Percentiles rank a stretch among this genome's conserved stretches.
Evolutionary conservation across 2,888 invertebrate genomes (phyloP).

Genomic region (Bibio marci): DNA sequence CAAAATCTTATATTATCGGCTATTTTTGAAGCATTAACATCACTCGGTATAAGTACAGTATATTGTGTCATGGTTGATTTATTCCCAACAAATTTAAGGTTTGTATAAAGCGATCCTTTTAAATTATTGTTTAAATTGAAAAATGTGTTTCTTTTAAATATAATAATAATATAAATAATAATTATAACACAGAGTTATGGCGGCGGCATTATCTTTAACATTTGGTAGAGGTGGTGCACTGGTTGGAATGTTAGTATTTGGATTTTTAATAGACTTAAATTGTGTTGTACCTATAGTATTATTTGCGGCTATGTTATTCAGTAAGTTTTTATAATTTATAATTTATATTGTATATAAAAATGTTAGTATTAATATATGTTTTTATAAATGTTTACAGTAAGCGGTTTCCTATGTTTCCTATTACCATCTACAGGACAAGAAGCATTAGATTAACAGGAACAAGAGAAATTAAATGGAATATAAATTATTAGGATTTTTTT

Average conservation of each 20-base stretch:
- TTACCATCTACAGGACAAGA: constrained; percentile 60
- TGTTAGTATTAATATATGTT: no score
- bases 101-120: constrained; percentile 14
- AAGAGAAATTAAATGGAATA: no score
- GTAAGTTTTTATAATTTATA: constrained; percentile 37
- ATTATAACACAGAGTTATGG: constrained; percentile 63
- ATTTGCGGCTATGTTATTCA: constrained; percentile 53
- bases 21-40: constrained; percentile 63
- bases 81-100: constrained; percentile 71
- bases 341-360: no score
- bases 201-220: constrained; percentile 59
- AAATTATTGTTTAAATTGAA: no score
- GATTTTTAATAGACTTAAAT: constrained; percentile 62
- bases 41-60: constrained; percentile 60
- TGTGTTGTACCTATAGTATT: constrained; percentile 57
- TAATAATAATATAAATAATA: constrained; percentile 6
- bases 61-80: constrained; percentile 68
- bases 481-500: no score
- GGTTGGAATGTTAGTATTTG: constrained; percentile 57
- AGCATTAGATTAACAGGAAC: constrained; percentile 44
- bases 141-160: constrained; percentile 1
- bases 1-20: constrained; percentile 60
- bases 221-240: constrained; percentile 63
- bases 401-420: constrained; percentile 54
- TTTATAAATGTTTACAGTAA: constrained; percentile 36